Percentiles rank a stretch among this genome's conserved stretches.
phyloP scores from a whole-genome alignment of 2,797 vertebrate genomes.

The Dipus sagitta region DNA sequence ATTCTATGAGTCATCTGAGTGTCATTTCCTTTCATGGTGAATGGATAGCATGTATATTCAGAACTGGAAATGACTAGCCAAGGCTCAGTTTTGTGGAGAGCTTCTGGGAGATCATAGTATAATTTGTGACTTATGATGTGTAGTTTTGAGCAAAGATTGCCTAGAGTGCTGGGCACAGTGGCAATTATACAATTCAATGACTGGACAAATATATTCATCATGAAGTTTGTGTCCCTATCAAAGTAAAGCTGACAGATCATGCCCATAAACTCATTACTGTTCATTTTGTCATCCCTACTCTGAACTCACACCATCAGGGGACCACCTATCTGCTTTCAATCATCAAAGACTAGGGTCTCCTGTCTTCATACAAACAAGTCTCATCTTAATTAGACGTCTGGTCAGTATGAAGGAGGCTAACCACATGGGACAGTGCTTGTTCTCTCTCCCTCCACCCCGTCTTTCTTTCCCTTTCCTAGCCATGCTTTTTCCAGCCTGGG shows the following conservation, averaged over 20 bases:
- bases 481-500: too few relatives aligned
- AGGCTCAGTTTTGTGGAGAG: slow-evolving; percentile 8
- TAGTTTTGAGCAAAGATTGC: slow-evolving; percentile 1
- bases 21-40: background rate
- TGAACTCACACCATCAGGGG: background rate
- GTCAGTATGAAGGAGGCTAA: too few relatives aligned
- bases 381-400: too few relatives aligned
- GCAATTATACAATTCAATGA: background rate
- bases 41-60: background rate
- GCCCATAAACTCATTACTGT: background rate
- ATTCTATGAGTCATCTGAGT: background rate
- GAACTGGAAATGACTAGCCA: background rate
- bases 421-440: too few relatives aligned
- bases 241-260: background rate
- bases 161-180: background rate
- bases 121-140: background rate
- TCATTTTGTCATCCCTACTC: background rate
- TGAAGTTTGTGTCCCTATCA: background rate
- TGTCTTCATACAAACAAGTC: too few relatives aligned
- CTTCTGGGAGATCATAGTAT: background rate
- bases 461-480: too few relatives aligned
- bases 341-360: background rate
- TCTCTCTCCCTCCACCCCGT: too few relatives aligned
- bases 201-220: background rate
- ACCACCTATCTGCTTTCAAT: background rate